Conservation (phyloP, 35 echinoderm and acorn worm genomes). For the Lytechinus pictus region DNA sequence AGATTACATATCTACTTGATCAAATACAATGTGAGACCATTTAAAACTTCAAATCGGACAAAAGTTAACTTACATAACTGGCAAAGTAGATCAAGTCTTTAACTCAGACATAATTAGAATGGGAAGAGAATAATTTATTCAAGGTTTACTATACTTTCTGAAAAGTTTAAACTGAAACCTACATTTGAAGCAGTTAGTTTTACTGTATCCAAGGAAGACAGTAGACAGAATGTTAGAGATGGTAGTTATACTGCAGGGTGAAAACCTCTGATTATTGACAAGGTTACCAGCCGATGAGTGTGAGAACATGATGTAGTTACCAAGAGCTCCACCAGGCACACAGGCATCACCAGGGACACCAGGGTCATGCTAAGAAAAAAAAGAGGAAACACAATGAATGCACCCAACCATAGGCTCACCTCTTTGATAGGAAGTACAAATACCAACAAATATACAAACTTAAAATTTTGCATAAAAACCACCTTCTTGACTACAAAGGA, state of each 20-base stretch:
- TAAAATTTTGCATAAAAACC: too few species aligned
- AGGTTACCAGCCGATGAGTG: conserved; percentile 70
- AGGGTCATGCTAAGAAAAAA: conserved; percentile 76
- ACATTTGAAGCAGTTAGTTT: conserved; percentile 79
- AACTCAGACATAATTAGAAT: too few species aligned
- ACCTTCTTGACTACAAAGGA: too few species aligned
- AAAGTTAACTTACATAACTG: too few species aligned
- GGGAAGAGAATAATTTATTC: too few species aligned
- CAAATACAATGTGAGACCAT: too few species aligned
- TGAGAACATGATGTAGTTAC: conserved; percentile 96
- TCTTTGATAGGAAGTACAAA: not conserved
- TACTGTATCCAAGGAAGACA: conserved; percentile 44
- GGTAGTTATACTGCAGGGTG: conserved; percentile 66
- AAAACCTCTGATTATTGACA: conserved; percentile 83
- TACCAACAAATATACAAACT: not conserved
- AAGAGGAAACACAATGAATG: not conserved
- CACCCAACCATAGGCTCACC: too few species aligned
- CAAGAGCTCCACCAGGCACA: conserved; percentile 66
- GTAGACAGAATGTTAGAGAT: conserved; percentile 62
- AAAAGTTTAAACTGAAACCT: conserved; percentile 15
- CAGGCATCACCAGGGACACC: conserved; percentile 1
- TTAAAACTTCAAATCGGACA: too few species aligned
- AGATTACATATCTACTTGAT: too few species aligned
- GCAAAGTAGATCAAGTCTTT: too few species aligned
- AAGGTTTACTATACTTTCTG: too few species aligned